A percentile compares a stretch with the other conserved stretches of the same genome.
These are phyloP conservation scores for Neostethus bicornis DNA, from an alignment of 2,797 vertebrate species.

Conservation along the genomic window DNA sequence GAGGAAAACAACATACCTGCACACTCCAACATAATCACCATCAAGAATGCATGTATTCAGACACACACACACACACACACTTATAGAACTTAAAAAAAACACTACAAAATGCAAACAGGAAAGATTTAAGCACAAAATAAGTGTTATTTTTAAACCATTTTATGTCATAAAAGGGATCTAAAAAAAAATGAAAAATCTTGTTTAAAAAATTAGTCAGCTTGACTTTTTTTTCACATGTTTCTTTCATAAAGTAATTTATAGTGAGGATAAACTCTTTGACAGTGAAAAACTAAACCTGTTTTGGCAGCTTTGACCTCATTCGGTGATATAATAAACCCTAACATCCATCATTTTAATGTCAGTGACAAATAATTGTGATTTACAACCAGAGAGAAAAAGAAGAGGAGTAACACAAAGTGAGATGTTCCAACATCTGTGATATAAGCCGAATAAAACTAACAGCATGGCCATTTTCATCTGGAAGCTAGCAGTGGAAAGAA, in stretches of 20 bases:
- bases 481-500: slow-evolving; percentile 29
- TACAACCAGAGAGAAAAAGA: neutral
- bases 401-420: slow-evolving; percentile 31
- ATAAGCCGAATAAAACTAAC: slow-evolving; percentile 64
- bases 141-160: too few species aligned
- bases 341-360: slow-evolving; percentile 16
- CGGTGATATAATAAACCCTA: slow-evolving; percentile 1
- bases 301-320: neutral
- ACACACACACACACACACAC: slow-evolving; percentile 1
- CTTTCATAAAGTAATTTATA: too few species aligned
- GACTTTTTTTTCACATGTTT: too few species aligned
- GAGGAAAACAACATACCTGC: slow-evolving; percentile 49
- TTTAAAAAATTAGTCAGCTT: too few species aligned
- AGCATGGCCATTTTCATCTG: slow-evolving; percentile 51
- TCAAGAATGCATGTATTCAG: slow-evolving; percentile 29
- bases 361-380: slow-evolving; percentile 21
- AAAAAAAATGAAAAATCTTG: too few species aligned
- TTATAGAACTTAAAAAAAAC: slow-evolving; percentile 25
- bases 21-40: slow-evolving; percentile 44
- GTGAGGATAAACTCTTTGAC: too few species aligned
- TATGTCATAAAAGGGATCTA: too few species aligned
- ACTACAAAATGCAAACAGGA: slow-evolving; percentile 19
- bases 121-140: neutral
- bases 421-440: slow-evolving; percentile 41
- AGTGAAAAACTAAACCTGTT: slow-evolving; percentile 12